A percentile compares a stretch with the other conserved stretches of the same genome.
Evolutionary conservation across 2,888 invertebrate species (phyloP).

Genomic region (Diloba caeruleocephala): DNA sequence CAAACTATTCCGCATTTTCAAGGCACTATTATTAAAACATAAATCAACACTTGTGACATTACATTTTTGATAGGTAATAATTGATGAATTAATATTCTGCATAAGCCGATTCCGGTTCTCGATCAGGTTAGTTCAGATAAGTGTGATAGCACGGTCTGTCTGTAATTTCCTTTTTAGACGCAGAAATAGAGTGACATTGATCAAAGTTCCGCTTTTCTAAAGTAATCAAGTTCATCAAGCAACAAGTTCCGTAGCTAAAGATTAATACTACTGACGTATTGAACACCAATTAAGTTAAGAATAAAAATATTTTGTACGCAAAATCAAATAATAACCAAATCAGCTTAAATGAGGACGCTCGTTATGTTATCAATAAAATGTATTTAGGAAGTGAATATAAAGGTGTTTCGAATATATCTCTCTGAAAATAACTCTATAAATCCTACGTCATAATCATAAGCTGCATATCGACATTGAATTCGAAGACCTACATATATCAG

Average conservation of each 20-base stretch:
- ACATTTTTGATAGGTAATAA: conserved; percentile 7
- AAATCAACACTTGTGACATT: conserved; percentile 18
- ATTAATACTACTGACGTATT: too few relatives aligned
- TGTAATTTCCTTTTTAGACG: conserved; percentile 42
- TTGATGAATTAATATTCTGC: conserved; percentile 22
- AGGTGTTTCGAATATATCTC: conserved; percentile 8
- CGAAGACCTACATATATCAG: too few relatives aligned
- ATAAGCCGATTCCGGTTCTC: conserved; percentile 20
- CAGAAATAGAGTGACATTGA: conserved; percentile 43
- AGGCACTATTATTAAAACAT: conserved; percentile 40
- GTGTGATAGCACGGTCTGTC: conserved; percentile 20
- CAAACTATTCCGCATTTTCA: conserved; percentile 59
- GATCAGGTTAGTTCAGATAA: conserved; percentile 21
- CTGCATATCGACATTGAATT: conserved; percentile 8
- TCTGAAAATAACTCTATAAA: conserved; percentile 26
- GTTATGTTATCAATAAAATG: not conserved
- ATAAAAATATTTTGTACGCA: too few relatives aligned
- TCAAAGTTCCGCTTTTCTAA: conserved; percentile 37
- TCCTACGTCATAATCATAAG: conserved; percentile 31
- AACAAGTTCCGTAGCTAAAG: too few relatives aligned
- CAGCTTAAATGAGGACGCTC: too few relatives aligned
- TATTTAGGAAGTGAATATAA: conserved; percentile 8
- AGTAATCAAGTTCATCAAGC: conserved; percentile 36
- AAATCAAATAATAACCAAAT: too few relatives aligned
- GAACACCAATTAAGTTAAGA: too few relatives aligned